A percentile compares a stretch with the other conserved stretches of the same genome.
Conservation (phyloP, 2,113 vertebrate species). For the Mobula hypostoma region DNA sequence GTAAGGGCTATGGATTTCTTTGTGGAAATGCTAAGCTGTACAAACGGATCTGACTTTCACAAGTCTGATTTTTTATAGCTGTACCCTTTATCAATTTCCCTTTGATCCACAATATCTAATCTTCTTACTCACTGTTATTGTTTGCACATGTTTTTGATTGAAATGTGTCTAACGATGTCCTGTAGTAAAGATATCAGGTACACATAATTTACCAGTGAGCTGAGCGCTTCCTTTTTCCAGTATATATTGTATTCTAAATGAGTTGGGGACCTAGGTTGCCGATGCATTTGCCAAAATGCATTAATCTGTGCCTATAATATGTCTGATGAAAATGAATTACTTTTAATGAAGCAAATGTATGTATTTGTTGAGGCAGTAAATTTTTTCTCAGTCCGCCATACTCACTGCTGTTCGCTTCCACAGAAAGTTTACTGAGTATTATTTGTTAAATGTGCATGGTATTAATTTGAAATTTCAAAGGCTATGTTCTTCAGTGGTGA, state of each 20-base stretch:
- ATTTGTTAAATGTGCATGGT: background rate
- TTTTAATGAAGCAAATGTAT: background rate
- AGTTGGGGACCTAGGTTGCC: background rate
- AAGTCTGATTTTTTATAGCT: background rate
- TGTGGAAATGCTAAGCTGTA: background rate
- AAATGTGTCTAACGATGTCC: background rate
- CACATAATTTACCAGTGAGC: conserved; percentile 10
- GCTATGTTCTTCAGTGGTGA: background rate
- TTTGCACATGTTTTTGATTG: conserved; percentile 31
- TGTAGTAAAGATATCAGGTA: conserved; percentile 26
- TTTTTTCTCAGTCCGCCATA: background rate
- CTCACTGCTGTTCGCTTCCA: no score
- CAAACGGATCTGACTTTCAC: background rate
- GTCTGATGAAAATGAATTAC: conserved; percentile 1
- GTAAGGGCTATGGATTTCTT: conserved; percentile 24
- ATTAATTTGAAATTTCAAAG: background rate
- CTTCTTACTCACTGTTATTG: conserved; percentile 2
- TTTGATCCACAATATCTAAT: conserved; percentile 10
- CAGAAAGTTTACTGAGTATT: background rate
- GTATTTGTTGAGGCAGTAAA: conserved; percentile 7
- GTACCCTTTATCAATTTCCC: conserved; percentile 13
- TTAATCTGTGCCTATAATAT: conserved; percentile 13
- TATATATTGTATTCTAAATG: background rate
- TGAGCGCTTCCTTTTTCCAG: conserved; percentile 19
- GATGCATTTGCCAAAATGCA: conserved; percentile 25